A percentile compares a stretch with the other conserved stretches of the same genome.
phyloP scores from a whole-genome alignment of 2,113 vertebrate genomes.

The Oncorhynchus tshawytscha region DNA sequence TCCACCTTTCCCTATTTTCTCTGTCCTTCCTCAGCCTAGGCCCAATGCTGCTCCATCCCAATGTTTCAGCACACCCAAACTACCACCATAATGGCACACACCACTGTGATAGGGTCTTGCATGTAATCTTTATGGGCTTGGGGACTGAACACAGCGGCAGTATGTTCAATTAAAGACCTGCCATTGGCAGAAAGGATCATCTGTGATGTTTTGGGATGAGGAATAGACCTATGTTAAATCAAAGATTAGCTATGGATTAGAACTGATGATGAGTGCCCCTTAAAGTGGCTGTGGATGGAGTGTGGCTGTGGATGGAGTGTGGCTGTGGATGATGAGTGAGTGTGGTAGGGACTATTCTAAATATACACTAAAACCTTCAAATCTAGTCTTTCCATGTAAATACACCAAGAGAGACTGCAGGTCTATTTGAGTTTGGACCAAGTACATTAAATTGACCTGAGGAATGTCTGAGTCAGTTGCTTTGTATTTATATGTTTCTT shows the following conservation, averaged over 20 bases:
- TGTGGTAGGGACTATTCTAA: not conserved
- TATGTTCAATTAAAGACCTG: constrained; percentile 25
- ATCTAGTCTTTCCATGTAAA: constrained; percentile 12
- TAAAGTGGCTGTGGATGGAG: not conserved
- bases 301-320: not conserved
- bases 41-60: too few species aligned
- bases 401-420: constrained; percentile 15
- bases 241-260: constrained; percentile 15
- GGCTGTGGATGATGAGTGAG: constrained; percentile 19
- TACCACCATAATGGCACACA: not conserved
- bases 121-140: constrained; percentile 36
- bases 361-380: constrained; percentile 29
- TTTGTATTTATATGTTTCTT: constrained; percentile 67
- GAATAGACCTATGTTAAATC: constrained; percentile 39
- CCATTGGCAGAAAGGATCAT: constrained; percentile 21
- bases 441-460: constrained; percentile 55
- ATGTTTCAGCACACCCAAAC: not conserved
- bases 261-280: constrained; percentile 10
- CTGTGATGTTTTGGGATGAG: constrained; percentile 29
- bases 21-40: constrained; percentile 10
- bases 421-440: constrained; percentile 30
- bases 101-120: constrained; percentile 21
- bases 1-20: constrained; percentile 45
- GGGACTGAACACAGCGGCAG: constrained; percentile 33
- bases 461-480: constrained; percentile 33